Evolutionary conservation across 2,113 vertebrate genomes (phyloP).

Genomic region (Onychorhynchus coronatus): DNA sequence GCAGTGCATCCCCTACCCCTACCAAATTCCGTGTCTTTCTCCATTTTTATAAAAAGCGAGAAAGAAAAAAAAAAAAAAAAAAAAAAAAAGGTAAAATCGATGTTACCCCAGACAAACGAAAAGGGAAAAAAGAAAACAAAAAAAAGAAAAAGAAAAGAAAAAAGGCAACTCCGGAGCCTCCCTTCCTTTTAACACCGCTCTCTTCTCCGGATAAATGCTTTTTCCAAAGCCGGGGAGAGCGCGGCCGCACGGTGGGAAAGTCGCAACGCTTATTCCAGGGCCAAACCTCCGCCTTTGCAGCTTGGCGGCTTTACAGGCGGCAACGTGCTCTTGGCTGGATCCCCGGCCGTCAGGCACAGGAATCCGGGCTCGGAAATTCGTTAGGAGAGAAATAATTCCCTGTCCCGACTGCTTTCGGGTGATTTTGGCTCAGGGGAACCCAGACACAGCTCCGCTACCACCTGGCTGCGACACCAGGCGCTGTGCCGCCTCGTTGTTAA

Average conservation of each 20-base stretch:
- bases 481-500: background rate
- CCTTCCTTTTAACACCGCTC: background rate
- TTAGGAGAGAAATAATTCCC: background rate
- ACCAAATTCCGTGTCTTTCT: background rate
- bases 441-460: background rate
- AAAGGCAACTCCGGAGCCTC: fast-evolving
- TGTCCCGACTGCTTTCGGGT: background rate
- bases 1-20: background rate
- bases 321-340: background rate
- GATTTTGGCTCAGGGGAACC: background rate
- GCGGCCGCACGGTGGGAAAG: background rate
- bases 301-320: background rate
- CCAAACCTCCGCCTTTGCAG: background rate
- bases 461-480: background rate
- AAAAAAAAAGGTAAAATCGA: fast-evolving
- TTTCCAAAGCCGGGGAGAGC: background rate
- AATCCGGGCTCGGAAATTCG: background rate
- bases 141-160: fast-evolving
- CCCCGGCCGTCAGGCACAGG: background rate
- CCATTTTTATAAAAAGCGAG: background rate
- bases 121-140: too few species aligned
- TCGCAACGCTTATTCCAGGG: background rate
- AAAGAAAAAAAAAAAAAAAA: background rate
- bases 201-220: background rate
- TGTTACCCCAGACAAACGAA: background rate